Evolutionary conservation across 2,888 invertebrate genomes (phyloP).

Genomic region (Andrena bucephala): DNA sequence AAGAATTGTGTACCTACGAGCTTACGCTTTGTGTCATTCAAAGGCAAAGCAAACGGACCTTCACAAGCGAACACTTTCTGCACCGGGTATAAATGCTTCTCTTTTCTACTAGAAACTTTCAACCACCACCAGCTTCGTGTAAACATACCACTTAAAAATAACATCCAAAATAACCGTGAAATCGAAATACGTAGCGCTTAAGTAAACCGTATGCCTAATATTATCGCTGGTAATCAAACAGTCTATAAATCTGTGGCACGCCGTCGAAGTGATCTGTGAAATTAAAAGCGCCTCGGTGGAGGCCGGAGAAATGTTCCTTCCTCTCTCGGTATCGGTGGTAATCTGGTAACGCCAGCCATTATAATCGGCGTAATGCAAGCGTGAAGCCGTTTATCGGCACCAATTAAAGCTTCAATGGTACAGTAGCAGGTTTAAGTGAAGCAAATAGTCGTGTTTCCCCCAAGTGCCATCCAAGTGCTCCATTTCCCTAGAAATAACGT

Average conservation of each 20-base stretch:
- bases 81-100: not conserved
- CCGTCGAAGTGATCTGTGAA: not conserved
- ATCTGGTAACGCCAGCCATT: not conserved
- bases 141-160: conserved; percentile 7
- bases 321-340: not conserved
- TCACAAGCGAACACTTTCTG: not conserved
- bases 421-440: not conserved
- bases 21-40: too few species aligned
- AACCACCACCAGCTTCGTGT: not conserved
- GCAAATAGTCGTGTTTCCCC: not conserved
- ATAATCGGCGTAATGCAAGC: not conserved
- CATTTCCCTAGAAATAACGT: not conserved
- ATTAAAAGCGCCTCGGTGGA: not conserved
- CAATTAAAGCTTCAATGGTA: not conserved
- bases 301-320: not conserved
- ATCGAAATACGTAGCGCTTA: not conserved
- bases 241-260: too few species aligned
- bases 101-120: conserved; percentile 2
- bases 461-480: not conserved
- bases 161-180: not conserved
- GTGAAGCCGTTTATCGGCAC: too few species aligned
- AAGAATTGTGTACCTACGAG: too few species aligned
- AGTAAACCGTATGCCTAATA: not conserved
- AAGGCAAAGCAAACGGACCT: not conserved
- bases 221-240: not conserved